Evolutionary conservation across 2,888 invertebrate species (phyloP).

Genomic region (Halocaridina rubra): DNA sequence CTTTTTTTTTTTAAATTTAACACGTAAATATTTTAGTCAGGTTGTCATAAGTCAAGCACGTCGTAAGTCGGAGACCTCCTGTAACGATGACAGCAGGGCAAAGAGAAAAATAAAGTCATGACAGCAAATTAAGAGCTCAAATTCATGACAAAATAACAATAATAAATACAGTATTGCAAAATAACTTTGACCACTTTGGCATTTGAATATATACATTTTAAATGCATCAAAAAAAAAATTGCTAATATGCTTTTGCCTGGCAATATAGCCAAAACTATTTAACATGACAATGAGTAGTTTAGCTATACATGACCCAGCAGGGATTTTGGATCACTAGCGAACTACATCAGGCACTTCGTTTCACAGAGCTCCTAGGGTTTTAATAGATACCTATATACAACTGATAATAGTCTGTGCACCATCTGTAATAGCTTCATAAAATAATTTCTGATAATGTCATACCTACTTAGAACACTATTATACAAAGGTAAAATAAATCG

Average conservation of each 20-base stretch:
- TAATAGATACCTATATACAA: constrained; percentile 32
- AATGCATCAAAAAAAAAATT: not conserved
- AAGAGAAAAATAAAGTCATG: not conserved
- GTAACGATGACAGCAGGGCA: too few relatives aligned
- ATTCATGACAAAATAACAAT: not conserved
- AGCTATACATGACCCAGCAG: not conserved
- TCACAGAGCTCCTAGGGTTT: constrained; percentile 21
- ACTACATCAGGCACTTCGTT: constrained; percentile 46
- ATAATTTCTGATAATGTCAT: not conserved
- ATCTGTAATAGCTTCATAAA: not conserved
- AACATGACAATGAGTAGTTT: not conserved
- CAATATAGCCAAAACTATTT: not conserved
- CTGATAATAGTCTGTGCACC: constrained; percentile 29
- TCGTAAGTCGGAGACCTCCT: too few relatives aligned
- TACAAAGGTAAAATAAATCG: not conserved
- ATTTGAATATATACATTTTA: not conserved
- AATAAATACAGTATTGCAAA: not conserved
- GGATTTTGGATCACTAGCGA: constrained; percentile 31
- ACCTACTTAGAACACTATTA: not conserved
- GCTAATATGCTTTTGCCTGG: not conserved
- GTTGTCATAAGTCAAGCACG: too few relatives aligned
- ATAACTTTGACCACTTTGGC: not conserved
- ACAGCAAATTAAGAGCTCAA: not conserved
- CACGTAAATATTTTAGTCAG: too few relatives aligned
- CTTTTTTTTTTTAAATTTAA: too few relatives aligned